A percentile compares a stretch with the other conserved stretches of the same genome.
phyloP scores from a whole-genome alignment of 2,888 invertebrate genomes.

The Lithodes maja region DNA sequence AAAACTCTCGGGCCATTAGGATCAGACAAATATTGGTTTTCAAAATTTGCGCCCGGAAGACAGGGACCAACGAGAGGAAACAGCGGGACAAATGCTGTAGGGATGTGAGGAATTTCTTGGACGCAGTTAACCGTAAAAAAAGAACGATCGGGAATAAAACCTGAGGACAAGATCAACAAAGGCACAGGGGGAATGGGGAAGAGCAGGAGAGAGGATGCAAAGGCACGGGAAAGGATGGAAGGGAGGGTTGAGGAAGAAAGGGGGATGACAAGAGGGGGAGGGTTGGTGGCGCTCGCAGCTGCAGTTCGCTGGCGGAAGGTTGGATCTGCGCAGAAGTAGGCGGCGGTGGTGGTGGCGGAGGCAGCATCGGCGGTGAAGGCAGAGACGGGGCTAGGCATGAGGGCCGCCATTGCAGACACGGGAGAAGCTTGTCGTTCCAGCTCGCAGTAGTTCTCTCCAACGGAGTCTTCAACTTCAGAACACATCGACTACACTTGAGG shows the following conservation, averaged over 20 bases:
- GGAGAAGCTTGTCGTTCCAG: constrained; percentile 33
- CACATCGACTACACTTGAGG: background rate
- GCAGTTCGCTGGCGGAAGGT: constrained; percentile 45
- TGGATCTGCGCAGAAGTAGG: constrained; percentile 60
- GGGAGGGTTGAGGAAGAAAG: background rate
- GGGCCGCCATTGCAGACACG: constrained; percentile 57
- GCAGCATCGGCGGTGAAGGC: constrained; percentile 44
- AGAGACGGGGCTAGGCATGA: constrained; percentile 40
- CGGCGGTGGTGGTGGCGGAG: constrained; percentile 44
- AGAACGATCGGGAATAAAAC: constrained; percentile 34
- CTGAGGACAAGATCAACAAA: constrained; percentile 57
- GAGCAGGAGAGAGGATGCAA: background rate
- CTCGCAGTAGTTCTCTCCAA: background rate
- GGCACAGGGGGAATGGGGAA: constrained; percentile 26
- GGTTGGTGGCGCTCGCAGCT: constrained; percentile 20
- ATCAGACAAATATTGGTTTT: constrained; percentile 20
- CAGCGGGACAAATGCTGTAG: background rate
- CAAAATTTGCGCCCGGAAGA: constrained; percentile 2
- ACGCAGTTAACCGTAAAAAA: constrained; percentile 36
- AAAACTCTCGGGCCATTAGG: constrained; percentile 13
- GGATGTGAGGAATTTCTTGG: constrained; percentile 3
- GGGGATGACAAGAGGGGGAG: constrained; percentile 1
- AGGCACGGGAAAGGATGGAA: background rate
- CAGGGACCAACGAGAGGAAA: background rate
- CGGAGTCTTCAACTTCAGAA: background rate